Conservation (phyloP, 2,888 invertebrate species). For the Harmothoe impar region DNA sequence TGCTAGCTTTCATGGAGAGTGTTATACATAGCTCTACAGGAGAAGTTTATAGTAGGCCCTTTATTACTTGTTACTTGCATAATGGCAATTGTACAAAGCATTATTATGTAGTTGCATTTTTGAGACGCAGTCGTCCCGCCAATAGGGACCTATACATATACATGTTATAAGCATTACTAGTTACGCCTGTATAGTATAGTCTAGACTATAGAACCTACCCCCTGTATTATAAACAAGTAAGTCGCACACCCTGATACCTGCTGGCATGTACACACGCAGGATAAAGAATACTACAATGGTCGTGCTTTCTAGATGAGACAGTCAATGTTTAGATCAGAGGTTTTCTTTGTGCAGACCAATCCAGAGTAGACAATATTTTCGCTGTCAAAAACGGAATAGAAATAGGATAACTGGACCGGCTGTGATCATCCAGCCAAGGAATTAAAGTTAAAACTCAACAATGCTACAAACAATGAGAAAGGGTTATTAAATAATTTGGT, state of each 20-base stretch:
- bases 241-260: neutral
- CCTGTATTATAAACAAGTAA: neutral
- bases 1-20: neutral
- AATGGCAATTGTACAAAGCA: conserved; percentile 33
- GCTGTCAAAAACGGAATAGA: neutral
- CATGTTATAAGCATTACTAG: neutral
- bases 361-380: conserved; percentile 33
- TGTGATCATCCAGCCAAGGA: neutral
- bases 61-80: conserved; percentile 22
- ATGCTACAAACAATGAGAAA: too few relatives aligned
- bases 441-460: too few relatives aligned
- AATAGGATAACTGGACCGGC: neutral
- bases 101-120: neutral
- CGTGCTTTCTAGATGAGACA: conserved; percentile 48
- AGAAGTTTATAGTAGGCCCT: neutral
- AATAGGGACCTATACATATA: conserved; percentile 10
- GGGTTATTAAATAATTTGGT: too few relatives aligned
- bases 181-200: neutral
- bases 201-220: neutral
- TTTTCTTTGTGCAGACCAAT: neutral
- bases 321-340: neutral
- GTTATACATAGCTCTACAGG: neutral
- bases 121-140: neutral
- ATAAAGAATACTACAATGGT: neutral
- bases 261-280: neutral